A percentile compares a stretch with the other conserved stretches of the same genome.
Conservation (phyloP, 2,888 invertebrate genomes). For the Orthosia gothica region DNA sequence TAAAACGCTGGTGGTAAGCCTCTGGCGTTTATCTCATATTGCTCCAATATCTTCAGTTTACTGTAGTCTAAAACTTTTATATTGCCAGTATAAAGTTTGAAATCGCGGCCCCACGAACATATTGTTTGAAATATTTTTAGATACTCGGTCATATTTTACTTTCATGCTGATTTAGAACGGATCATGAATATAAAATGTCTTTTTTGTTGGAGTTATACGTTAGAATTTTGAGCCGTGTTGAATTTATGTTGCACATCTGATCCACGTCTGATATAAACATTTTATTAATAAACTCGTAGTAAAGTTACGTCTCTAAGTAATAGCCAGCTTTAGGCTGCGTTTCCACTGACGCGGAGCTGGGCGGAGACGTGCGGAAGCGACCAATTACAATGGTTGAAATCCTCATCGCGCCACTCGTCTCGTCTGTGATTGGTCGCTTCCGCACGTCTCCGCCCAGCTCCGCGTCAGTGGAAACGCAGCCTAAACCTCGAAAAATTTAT, state of each 20-base stretch:
- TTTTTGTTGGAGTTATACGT: slow-evolving; percentile 11
- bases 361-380: no score
- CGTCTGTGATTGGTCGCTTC: no score
- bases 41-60: slow-evolving; percentile 64
- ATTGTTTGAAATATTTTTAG: slow-evolving; percentile 57
- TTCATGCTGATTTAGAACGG: slow-evolving; percentile 35
- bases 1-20: slow-evolving; percentile 53
- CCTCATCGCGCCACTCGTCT: no score
- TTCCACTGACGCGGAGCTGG: no score
- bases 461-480: no score
- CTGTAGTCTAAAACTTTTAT: slow-evolving; percentile 65
- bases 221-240: background rate
- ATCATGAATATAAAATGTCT: slow-evolving; percentile 48
- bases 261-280: background rate
- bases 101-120: slow-evolving; percentile 45
- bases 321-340: no score
- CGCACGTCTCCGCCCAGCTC: no score
- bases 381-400: no score
- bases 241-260: background rate
- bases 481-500: no score
- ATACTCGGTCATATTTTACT: slow-evolving; percentile 42
- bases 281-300: no score
- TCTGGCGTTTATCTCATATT: slow-evolving; percentile 64
- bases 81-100: slow-evolving; percentile 65
- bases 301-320: no score